Evolutionary conservation across 2,888 invertebrate species (phyloP), one percentile per base, ranked within the genome.

Genomic region (Pyrgus malvae): DNA sequence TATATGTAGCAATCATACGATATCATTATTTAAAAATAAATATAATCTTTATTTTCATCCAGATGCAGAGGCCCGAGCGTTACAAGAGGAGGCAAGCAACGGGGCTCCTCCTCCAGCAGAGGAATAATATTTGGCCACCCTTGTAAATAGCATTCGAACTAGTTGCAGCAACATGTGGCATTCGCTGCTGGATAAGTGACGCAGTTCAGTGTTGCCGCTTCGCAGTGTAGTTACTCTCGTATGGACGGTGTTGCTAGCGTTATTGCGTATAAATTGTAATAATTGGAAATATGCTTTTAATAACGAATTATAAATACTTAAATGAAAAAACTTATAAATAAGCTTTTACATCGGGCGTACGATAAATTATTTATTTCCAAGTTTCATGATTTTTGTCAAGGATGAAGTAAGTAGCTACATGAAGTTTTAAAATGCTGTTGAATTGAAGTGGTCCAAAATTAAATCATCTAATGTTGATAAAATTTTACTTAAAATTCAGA

Each of bases 21-120:
- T n/a, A n/a, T n/a, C n/a, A n/a, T n/a, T n/a, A n/a, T 3, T 31
- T 31, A 31, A 12, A 31, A 31, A 14, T n/a, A n/a, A n/a, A n/a
- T n/a, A n/a, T n/a, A n/a, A n/a, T n/a, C n/a, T n/a, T n/a, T n/a
- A 14, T 14, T 33, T 37, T 17, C 17, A 33, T 40, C n/a, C 31
- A 76, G 92, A 92, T 64, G 92, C 92, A 6, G 92, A 92, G 72
- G 86, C 90, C 31, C 81, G 91, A 56, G 91, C 91, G 67, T 91
- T 78, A 66, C 86, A 78, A 54, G 89, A 90, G 54, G 85, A 84
- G 64, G 89, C 66, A 68, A 78, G 68, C 67, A 69, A 71, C 67
- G 73, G 67, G 27, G 68, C 73, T 7, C 76, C 81, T 31, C 72
- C 80, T 27, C 67, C 78, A 44, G 70, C 87, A 65, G 90, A 90